phyloP scores from a whole-genome alignment of 2,888 invertebrate genomes.

The Neelides folsomi region DNA sequence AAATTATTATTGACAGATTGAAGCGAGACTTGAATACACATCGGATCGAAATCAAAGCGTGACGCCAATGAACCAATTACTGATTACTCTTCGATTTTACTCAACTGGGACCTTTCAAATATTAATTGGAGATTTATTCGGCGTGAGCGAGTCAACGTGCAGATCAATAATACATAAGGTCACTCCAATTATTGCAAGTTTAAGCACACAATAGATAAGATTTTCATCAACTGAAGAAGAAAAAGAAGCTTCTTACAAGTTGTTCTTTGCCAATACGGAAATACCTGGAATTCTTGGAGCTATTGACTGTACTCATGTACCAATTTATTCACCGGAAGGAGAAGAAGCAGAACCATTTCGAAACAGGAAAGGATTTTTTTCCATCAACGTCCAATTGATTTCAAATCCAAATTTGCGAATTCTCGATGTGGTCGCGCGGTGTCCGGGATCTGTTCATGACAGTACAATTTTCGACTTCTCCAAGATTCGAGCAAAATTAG shows the following conservation, averaged over 20 bases:
- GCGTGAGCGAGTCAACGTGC: background rate
- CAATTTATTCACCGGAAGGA: slow-evolving; percentile 6
- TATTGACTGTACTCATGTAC: slow-evolving; percentile 15
- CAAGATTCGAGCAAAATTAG: background rate
- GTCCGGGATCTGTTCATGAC: slow-evolving; percentile 5
- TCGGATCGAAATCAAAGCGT: no score
- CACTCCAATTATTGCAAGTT: background rate
- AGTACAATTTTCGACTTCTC: background rate
- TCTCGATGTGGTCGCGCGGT: background rate
- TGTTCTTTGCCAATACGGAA: background rate
- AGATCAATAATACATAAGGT: background rate
- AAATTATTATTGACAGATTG: no score
- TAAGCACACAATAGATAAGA: background rate
- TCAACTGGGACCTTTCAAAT: background rate
- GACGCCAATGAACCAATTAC: background rate
- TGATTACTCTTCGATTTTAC: background rate
- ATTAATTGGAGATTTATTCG: background rate
- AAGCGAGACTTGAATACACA: no score
- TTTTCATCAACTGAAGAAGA: background rate
- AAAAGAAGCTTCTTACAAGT: background rate
- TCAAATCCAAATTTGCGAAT: background rate
- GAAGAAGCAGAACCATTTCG: slow-evolving; percentile 9
- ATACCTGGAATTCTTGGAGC: slow-evolving; percentile 15
- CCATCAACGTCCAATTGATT: slow-evolving; percentile 15
- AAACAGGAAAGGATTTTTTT: slow-evolving; percentile 13